These are phyloP conservation scores for Schizopygopsis pylzovi DNA, from an alignment of 2,797 vertebrate genomes.

Conservation along the genomic window DNA sequence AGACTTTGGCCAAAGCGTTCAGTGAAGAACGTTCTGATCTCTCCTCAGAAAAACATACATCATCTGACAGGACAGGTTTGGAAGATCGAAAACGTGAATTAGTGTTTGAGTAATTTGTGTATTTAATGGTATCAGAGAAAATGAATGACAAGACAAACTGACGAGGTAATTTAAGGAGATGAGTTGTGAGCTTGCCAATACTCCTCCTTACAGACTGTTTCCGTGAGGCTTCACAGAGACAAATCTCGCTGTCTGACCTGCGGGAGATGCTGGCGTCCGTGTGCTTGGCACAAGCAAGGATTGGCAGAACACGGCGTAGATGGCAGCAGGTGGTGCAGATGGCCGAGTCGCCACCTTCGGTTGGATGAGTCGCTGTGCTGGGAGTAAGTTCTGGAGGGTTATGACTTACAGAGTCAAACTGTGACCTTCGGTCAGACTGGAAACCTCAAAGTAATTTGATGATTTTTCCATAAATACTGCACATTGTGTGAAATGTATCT, in stretches of 20 bases:
- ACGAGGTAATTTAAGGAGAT: slow-evolving; percentile 16
- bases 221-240: neutral
- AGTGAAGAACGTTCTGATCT: neutral
- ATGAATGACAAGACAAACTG: neutral
- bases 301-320: slow-evolving; percentile 64
- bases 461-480: neutral
- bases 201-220: neutral
- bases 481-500: neutral
- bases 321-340: slow-evolving; percentile 68
- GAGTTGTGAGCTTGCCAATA: neutral
- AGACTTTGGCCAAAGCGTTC: slow-evolving; percentile 5
- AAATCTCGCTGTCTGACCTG: slow-evolving; percentile 35
- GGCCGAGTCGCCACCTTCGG: slow-evolving; percentile 58
- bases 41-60: slow-evolving; percentile 3
- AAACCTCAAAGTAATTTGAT: neutral
- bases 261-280: slow-evolving; percentile 15
- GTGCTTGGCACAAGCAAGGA: slow-evolving; percentile 44
- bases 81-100: slow-evolving; percentile 44
- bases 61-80: neutral
- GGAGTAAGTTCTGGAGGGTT: slow-evolving; percentile 37
- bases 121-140: neutral
- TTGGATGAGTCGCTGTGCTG: slow-evolving; percentile 38
- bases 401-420: slow-evolving; percentile 30
- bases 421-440: neutral
- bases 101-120: slow-evolving; percentile 15